Evolutionary conservation across 2,797 vertebrate species (phyloP).

Genomic region (Chanos chanos): DNA sequence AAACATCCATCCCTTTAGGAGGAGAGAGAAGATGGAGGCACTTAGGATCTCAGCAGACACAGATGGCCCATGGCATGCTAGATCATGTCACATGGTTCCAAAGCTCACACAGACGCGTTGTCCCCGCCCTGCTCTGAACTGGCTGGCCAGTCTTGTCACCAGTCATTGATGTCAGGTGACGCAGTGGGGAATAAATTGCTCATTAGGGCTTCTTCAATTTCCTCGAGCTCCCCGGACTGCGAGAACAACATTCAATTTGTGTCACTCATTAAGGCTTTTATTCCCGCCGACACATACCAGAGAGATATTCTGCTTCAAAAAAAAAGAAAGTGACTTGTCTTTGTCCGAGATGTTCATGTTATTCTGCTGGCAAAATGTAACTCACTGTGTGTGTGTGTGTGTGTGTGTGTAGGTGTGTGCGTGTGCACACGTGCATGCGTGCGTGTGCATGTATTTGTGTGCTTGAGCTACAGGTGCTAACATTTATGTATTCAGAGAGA

Average conservation of each 20-base stretch:
- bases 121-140: constrained; percentile 23
- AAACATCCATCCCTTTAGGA: constrained; percentile 23
- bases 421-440: not conserved
- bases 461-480: not conserved
- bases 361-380: constrained; percentile 9
- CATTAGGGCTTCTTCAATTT: constrained; percentile 48
- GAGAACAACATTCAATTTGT: constrained; percentile 50
- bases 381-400: not conserved
- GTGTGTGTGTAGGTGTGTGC: not conserved
- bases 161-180: constrained; percentile 45
- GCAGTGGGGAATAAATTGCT: constrained; percentile 40
- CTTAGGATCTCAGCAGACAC: constrained; percentile 29
- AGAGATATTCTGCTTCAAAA: constrained; percentile 9
- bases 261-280: constrained; percentile 46
- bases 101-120: constrained; percentile 14
- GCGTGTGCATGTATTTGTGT: not conserved
- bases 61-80: constrained; percentile 38
- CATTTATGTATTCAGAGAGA: constrained; percentile 28
- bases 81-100: constrained; percentile 35
- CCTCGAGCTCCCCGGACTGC: constrained; percentile 36
- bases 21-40: constrained; percentile 14
- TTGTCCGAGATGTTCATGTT: not conserved
- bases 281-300: constrained; percentile 40
- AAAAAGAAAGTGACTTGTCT: constrained; percentile 34
- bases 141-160: constrained; percentile 36